These are phyloP conservation scores for Goniozus legneri DNA, from an alignment of 1,140 invertebrate genomes.

Conservation along the genomic window DNA sequence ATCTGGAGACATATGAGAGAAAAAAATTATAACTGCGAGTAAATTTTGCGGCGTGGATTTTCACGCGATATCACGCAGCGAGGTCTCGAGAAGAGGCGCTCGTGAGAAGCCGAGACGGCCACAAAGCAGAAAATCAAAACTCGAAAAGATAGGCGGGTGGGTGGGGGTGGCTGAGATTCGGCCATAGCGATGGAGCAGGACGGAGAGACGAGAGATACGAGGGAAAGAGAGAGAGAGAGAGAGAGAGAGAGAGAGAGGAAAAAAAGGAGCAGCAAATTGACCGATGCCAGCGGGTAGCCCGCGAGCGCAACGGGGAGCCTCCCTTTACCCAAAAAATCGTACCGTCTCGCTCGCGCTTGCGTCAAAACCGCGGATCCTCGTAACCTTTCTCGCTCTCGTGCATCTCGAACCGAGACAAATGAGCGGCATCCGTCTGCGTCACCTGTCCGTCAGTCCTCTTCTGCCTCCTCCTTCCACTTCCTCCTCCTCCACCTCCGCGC, in stretches of 20 bases:
- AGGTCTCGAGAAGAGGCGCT: too few relatives aligned
- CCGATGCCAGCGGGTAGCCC: constrained; percentile 41
- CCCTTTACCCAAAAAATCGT: constrained; percentile 38
- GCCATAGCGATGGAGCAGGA: constrained; percentile 28
- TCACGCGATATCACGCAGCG: too few relatives aligned
- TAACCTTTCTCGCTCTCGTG: constrained; percentile 17
- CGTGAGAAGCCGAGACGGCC: too few relatives aligned
- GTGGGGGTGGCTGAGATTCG: constrained; percentile 22
- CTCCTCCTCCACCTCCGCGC: background rate
- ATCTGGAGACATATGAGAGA: too few relatives aligned
- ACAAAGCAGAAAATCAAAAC: too few relatives aligned
- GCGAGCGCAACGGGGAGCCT: constrained; percentile 39
- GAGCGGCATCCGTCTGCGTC: constrained; percentile 54
- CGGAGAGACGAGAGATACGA: constrained; percentile 14
- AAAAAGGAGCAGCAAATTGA: constrained; percentile 47
- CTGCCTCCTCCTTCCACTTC: background rate
- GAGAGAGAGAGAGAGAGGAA: constrained; percentile 21
- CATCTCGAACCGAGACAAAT: constrained; percentile 53
- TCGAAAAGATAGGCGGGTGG: too few relatives aligned
- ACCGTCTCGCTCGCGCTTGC: constrained; percentile 31
- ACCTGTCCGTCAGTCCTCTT: constrained; percentile 49
- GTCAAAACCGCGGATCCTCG: constrained; percentile 14
- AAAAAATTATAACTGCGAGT: too few relatives aligned
- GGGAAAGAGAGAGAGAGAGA: constrained; percentile 13
- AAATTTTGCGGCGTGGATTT: too few relatives aligned